phyloP scores from a whole-genome alignment of 2,113 vertebrate genomes.

The Calypte anna region DNA sequence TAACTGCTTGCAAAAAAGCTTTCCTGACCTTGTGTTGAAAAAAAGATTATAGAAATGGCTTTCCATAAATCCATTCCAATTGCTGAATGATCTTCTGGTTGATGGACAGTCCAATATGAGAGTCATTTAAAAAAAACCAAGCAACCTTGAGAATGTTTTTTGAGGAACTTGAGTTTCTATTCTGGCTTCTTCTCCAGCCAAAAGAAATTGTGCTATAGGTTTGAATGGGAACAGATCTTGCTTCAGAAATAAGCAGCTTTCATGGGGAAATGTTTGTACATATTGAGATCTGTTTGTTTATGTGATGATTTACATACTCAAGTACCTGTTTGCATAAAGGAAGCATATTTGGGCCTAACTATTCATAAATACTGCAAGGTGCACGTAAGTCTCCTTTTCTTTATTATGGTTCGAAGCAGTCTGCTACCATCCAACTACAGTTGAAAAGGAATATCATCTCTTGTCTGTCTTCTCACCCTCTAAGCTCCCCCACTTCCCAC shows the following conservation, averaged over 20 bases:
- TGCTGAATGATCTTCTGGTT: neutral
- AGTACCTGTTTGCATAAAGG: neutral
- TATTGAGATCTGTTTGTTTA: neutral
- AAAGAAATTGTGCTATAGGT: neutral
- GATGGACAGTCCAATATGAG: neutral
- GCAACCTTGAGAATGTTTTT: neutral
- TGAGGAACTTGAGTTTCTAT: neutral
- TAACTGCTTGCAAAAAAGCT: neutral
- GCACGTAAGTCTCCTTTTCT: neutral
- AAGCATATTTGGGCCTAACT: neutral
- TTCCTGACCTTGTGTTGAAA: neutral
- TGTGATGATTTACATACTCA: neutral
- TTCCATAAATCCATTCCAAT: neutral
- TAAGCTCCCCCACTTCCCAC: neutral
- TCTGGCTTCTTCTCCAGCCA: neutral
- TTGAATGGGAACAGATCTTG: constrained; percentile 6
- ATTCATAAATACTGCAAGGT: constrained; percentile 7
- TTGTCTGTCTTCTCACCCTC: neutral
- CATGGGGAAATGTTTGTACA: neutral
- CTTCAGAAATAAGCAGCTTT: neutral
- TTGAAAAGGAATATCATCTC: neutral
- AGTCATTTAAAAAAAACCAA: neutral
- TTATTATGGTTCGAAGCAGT: neutral
- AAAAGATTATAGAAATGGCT: neutral
- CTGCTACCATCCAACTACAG: neutral